Conservation (phyloP, 2,888 invertebrate genomes). For the Cerceris rybyensis region DNA sequence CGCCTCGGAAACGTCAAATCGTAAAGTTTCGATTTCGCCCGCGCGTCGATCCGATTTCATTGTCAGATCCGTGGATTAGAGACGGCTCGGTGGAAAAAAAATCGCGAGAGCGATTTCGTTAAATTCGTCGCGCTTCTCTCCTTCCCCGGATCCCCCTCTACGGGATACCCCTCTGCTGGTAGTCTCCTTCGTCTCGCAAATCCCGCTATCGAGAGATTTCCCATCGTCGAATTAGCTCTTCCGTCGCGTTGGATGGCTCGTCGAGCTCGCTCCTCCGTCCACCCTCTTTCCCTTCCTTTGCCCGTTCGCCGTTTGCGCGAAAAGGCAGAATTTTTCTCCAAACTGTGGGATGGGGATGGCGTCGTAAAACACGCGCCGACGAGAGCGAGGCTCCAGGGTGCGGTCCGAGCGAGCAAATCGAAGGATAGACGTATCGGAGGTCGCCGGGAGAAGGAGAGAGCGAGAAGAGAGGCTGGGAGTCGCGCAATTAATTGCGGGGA, state of each 20-base stretch:
- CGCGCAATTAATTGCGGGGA: slow-evolving; percentile 27
- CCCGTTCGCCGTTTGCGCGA: slow-evolving; percentile 53
- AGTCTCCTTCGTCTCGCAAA: slow-evolving; percentile 63
- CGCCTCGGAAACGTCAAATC: slow-evolving; percentile 37
- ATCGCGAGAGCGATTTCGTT: slow-evolving; percentile 69
- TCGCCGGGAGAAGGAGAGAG: too few relatives aligned
- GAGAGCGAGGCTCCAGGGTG: too few relatives aligned
- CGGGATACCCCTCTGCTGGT: slow-evolving; percentile 16
- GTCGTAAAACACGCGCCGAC: too few relatives aligned
- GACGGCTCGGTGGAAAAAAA: slow-evolving; percentile 55
- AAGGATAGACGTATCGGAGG: too few relatives aligned
- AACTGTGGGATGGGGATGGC: too few relatives aligned
- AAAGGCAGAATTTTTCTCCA: background rate
- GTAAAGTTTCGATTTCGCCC: slow-evolving; percentile 62
- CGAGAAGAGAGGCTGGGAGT: background rate
- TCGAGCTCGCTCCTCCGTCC: slow-evolving; percentile 45
- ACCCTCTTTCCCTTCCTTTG: slow-evolving; percentile 22
- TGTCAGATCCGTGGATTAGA: slow-evolving; percentile 65
- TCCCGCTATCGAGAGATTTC: slow-evolving; percentile 74
- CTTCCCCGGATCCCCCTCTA: slow-evolving; percentile 20
- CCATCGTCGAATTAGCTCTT: slow-evolving; percentile 67
- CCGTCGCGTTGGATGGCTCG: slow-evolving; percentile 66
- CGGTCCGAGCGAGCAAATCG: too few relatives aligned
- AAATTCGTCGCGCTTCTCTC: slow-evolving; percentile 66
- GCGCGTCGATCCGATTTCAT: slow-evolving; percentile 61